Base-by-base conservation (phyloP, 2,113 vertebrate genomes). In the Triplophysa siluroides region DNA sequence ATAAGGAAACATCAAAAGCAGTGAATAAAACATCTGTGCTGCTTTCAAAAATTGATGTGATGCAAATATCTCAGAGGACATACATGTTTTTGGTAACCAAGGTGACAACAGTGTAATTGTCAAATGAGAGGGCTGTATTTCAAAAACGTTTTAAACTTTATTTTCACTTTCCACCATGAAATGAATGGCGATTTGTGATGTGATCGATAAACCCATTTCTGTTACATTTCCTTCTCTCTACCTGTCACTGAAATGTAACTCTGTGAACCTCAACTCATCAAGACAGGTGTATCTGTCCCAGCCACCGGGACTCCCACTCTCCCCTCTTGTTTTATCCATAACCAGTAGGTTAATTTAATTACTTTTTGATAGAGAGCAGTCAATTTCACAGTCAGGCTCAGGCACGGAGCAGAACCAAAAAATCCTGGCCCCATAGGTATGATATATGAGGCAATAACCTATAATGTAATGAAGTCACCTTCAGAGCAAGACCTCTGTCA, bases 391-490 rank as follows among this genome's bases (percentile, higher is more conserved):
- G 89, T 91, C 65, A 79, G 90, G 84, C 88, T 91, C 65, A 79
- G 90, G 84, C 88, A 85, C 90, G 85, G 90, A 84, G 89, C 84
- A 23, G 80, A 89, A 83, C 85, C 86, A 85, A 73, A 82, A 84
- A 91, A 86, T 82, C 80, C 73, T 78, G 89, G 83, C 87, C 89
- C 88, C 86, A 64, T 50, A 84, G 85, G 77, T 89, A 87, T 92
- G 94, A 96, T 94, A 84, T 91, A 95, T 91, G 91, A 93, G 89
- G 91, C 90, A 86, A 95, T 94, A 94, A 95, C 92, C 84, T 85
- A 86, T 87, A 90, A 92, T 89, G 91, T 93, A 93, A 94, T 91
- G 90, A 91, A 95, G 91, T 94, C 94, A 96, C 93, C 94, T 96
- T 96, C 90, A 92, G 79, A 91, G 78, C 89, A 86, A 84, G 83